Evolutionary conservation across 2,797 vertebrate species (phyloP).

Genomic region (Cygnus olor): DNA sequence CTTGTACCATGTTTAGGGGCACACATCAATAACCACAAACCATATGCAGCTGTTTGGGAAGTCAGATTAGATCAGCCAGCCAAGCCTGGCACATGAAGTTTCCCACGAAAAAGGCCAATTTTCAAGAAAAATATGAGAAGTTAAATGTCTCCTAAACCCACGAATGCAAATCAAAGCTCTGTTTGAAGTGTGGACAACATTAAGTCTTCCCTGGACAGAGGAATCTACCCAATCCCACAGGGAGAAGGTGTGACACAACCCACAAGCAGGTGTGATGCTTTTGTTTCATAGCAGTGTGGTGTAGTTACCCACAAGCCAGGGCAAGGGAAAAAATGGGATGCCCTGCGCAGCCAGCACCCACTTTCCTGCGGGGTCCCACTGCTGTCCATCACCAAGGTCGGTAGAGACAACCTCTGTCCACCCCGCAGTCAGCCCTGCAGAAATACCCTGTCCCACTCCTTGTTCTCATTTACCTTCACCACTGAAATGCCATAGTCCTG

Average conservation of each 20-base stretch:
- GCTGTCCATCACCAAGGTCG: neutral
- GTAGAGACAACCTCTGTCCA: neutral
- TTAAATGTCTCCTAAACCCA: neutral
- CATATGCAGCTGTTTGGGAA: neutral
- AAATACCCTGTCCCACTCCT: neutral
- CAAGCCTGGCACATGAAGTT: neutral
- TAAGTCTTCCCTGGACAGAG: neutral
- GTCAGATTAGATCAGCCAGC: neutral
- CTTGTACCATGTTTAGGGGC: neutral
- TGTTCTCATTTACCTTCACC: conserved; percentile 17
- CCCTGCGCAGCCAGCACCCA: neutral
- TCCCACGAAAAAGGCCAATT: neutral
- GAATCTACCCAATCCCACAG: neutral
- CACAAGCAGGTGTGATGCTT: neutral
- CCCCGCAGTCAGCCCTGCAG: neutral
- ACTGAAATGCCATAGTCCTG: conserved; percentile 54
- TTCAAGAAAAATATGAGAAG: neutral
- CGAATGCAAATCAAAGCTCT: neutral
- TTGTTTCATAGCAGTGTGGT: neutral
- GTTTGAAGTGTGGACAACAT: neutral
- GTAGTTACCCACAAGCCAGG: neutral
- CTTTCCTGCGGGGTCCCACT: neutral
- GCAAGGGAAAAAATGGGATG: neutral
- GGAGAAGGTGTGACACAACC: neutral
- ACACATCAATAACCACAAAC: neutral